These are phyloP conservation scores for Microtus agrestis DNA, from an alignment of 2,797 vertebrate genomes.

Conservation along the genomic window DNA sequence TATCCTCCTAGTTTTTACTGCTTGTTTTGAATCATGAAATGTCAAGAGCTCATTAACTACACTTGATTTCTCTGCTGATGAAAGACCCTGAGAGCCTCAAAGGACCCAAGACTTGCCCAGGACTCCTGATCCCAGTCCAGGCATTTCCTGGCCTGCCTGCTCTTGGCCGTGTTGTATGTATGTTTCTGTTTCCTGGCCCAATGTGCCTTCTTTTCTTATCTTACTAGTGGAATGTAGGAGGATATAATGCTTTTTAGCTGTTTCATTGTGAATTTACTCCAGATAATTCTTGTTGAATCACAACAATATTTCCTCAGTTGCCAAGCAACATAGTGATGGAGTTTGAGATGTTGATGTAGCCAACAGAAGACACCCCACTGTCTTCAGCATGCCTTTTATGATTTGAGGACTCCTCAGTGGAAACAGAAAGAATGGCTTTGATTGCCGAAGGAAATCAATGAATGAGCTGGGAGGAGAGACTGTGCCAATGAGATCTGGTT, in stretches of 20 bases:
- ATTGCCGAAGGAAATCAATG: background rate
- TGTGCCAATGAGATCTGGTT: background rate
- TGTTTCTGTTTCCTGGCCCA: slow-evolving; percentile 67
- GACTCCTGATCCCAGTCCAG: slow-evolving; percentile 20
- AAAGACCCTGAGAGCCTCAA: background rate
- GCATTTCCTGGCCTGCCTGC: background rate
- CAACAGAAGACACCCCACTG: background rate
- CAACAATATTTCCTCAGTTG: slow-evolving; percentile 81
- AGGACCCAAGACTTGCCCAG: slow-evolving; percentile 3
- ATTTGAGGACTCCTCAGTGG: background rate
- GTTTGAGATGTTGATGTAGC: slow-evolving; percentile 59
- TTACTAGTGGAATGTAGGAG: slow-evolving; percentile 68
- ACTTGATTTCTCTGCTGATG: slow-evolving; percentile 61
- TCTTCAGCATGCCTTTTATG: background rate
- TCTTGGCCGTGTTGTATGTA: background rate
- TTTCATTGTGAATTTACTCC: slow-evolving; percentile 76
- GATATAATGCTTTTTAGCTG: slow-evolving; percentile 67
- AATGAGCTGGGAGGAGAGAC: background rate
- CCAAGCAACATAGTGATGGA: slow-evolving; percentile 70
- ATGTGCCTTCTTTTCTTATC: slow-evolving; percentile 58
- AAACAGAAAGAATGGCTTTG: background rate
- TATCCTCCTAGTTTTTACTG: background rate
- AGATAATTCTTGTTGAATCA: slow-evolving; percentile 80
- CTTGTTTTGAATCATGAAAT: slow-evolving; percentile 62
- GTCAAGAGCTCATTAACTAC: slow-evolving; percentile 54